Percentiles rank a stretch among this genome's conserved stretches.
These are phyloP conservation scores for Gobiocypris rarus DNA, from an alignment of 2,113 vertebrate genomes.

Conservation along the genomic window DNA sequence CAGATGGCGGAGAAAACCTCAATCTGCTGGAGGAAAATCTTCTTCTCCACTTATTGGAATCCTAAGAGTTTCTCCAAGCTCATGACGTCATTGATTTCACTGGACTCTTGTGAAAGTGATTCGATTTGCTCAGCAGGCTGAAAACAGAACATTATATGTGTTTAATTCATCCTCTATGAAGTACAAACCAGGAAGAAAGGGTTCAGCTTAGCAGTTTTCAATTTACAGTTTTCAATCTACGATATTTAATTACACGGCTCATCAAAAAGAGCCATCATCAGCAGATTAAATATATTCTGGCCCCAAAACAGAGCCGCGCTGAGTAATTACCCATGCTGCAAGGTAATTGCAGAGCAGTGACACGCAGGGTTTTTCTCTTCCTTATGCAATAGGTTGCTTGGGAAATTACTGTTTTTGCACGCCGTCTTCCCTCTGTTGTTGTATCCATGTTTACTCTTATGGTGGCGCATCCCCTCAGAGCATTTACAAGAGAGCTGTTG, in stretches of 20 bases:
- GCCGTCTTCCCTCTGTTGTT: neutral
- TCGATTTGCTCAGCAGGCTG: conserved; percentile 4
- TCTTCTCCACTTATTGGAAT: neutral
- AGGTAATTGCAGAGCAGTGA: conserved; percentile 45
- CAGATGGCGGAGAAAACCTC: conserved; percentile 36
- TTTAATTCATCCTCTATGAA: neutral
- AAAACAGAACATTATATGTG: conserved; percentile 12
- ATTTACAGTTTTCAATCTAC: conserved; percentile 14
- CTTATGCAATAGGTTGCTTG: conserved; percentile 40
- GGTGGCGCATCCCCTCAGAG: neutral
- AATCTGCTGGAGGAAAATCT: conserved; percentile 13
- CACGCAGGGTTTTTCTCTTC: neutral
- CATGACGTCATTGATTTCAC: neutral
- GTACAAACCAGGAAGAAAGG: neutral
- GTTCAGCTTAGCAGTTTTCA: neutral
- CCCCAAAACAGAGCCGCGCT: neutral
- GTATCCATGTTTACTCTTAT: neutral
- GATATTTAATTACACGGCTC: conserved; percentile 49
- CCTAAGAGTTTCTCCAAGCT: neutral
- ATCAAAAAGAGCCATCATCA: conserved; percentile 34
- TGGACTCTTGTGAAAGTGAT: neutral
- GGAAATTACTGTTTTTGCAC: conserved; percentile 35
- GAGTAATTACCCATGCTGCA: conserved; percentile 30
- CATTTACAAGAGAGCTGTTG: neutral
- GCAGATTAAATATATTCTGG: conserved; percentile 35